These are phyloP conservation scores for Melitaea cinxia DNA, from an alignment of 1,140 invertebrate species.

Conservation along the genomic window DNA sequence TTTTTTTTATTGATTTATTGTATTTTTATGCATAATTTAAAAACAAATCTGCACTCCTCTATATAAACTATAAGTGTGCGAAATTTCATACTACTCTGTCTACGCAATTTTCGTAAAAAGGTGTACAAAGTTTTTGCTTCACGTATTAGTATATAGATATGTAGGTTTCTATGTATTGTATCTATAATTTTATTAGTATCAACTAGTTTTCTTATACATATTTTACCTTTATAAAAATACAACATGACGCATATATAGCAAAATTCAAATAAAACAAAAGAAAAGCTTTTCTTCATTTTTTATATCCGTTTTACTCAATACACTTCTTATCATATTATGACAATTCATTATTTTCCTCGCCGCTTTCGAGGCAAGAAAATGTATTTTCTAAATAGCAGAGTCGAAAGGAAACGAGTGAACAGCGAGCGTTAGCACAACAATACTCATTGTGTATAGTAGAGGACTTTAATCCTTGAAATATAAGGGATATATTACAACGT, in stretches of 20 bases:
- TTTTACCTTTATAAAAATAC: too few relatives aligned
- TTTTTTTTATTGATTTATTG: too few relatives aligned
- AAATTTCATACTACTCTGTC: too few relatives aligned
- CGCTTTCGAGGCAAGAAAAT: slow-evolving; percentile 20
- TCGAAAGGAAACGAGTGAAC: slow-evolving; percentile 16
- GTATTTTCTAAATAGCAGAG: slow-evolving; percentile 14
- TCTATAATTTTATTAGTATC: too few relatives aligned
- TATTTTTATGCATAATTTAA: too few relatives aligned
- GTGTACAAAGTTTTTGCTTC: too few relatives aligned
- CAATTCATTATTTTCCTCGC: slow-evolving; percentile 8
- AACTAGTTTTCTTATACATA: too few relatives aligned
- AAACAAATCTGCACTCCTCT: too few relatives aligned
- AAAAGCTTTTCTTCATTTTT: not conserved
- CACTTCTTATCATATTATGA: slow-evolving; percentile 1
- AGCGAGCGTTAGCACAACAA: not conserved
- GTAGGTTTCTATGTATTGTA: too few relatives aligned
- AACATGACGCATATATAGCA: not conserved
- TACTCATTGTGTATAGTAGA: not conserved
- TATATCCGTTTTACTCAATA: not conserved
- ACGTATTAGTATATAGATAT: too few relatives aligned
- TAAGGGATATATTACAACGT: slow-evolving; percentile 9
- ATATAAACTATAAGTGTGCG: too few relatives aligned
- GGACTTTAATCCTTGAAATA: not conserved
- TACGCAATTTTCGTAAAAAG: too few relatives aligned
- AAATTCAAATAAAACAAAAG: not conserved